Base-by-base conservation (phyloP, 92 coral and sea anemone genomes). In the Nematostella vectensis region DNA sequence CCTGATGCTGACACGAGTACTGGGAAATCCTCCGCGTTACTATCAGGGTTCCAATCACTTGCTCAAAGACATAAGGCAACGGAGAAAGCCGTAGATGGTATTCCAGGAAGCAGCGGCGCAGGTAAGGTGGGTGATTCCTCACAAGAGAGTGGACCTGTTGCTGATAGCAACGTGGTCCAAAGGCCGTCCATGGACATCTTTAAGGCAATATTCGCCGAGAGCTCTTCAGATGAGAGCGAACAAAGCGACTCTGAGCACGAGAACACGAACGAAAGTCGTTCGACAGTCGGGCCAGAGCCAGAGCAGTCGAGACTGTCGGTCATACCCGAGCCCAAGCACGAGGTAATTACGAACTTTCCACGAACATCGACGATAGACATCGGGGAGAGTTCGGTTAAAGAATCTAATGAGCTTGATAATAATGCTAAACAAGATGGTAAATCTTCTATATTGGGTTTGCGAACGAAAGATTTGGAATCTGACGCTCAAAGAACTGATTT, bases 131-230 rank as follows among this genome's bases (percentile, higher is more conserved):
- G 51, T 20, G 22, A 45, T 24, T 9, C 36, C 18, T 9, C 11
- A 11, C 28, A 19, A 3, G 43, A 43, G 4, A 28, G 44, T 29
- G 17, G 19, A 40, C 20, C 50, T 28, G 54, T 19, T 19, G 23
- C 20, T 16, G 33, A 30, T 18, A 71, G 59, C 22, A 47, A 61
- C 45, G 67, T 47, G 20, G 55, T 67, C 37, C 51, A 77, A 48
- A 61, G 88, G 43, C 96, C 94, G 43, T 50, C 88, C 10, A 93
- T 93, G 99, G 99, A 93, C 57, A 72, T 93, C 48, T 93, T 93
- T 26, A 93, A 86, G 67, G 91, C 96, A 13, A 88, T 93, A 31
- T 93, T 93, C 62, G 99, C 99, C 23, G 81, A 80, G 33, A 88
- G 96, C 1, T 93, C 96, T 2, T 74, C 88, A 12, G 94, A 83